A percentile compares a stretch with the other conserved stretches of the same genome.
These are phyloP conservation scores for Onychomys arenicola DNA, from an alignment of 2,797 vertebrate species.

Conservation along the genomic window DNA sequence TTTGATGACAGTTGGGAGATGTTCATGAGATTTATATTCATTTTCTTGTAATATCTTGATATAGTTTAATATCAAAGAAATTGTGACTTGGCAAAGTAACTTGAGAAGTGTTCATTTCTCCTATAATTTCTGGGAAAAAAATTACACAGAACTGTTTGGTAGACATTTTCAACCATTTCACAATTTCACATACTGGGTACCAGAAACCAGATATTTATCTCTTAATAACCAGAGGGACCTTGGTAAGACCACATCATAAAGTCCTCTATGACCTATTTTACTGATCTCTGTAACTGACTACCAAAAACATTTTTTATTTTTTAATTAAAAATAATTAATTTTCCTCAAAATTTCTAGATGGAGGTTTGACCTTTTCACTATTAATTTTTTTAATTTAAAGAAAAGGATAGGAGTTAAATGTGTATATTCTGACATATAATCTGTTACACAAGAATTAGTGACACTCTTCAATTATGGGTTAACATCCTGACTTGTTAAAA, in stretches of 20 bases:
- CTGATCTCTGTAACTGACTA: not conserved
- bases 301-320: not conserved
- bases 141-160: not conserved
- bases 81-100: not conserved
- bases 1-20: not conserved
- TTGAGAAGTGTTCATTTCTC: not conserved
- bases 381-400: not conserved
- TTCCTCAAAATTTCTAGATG: not conserved
- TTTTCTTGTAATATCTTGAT: not conserved
- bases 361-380: not conserved
- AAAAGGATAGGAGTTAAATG: not conserved
- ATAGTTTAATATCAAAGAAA: not conserved
- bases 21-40: not conserved
- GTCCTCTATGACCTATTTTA: not conserved
- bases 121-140: not conserved
- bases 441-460: not conserved
- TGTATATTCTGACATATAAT: not conserved
- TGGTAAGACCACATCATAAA: not conserved
- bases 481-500: not conserved
- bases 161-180: not conserved
- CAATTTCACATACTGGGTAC: not conserved
- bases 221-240: not conserved
- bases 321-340: not conserved
- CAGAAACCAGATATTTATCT: not conserved
- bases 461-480: not conserved